A percentile compares a stretch with the other conserved stretches of the same genome.
Conservation (phyloP, 2,888 invertebrate species). For the Tricholauxania praeusta region DNA sequence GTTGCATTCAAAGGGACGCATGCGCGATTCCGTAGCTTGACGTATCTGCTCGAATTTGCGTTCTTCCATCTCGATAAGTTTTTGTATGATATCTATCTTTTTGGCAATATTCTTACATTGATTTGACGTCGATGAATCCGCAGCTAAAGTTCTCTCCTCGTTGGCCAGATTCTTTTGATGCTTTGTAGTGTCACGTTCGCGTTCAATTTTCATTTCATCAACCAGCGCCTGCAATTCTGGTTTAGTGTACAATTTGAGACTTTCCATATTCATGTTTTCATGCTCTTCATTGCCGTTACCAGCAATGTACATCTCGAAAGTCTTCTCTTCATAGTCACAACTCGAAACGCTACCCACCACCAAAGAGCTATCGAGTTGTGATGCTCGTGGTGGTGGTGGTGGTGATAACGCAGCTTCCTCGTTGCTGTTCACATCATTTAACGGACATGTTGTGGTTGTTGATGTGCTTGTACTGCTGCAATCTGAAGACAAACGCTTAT, state of each 20-base stretch:
- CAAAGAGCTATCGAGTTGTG: not conserved
- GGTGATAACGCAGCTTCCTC: constrained; percentile 37
- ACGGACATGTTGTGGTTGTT: constrained; percentile 43
- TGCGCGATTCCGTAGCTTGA: constrained; percentile 72
- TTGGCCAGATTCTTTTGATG: constrained; percentile 64
- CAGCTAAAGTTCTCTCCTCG: constrained; percentile 54
- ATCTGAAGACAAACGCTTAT: constrained; percentile 54
- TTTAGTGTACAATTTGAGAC: constrained; percentile 71
- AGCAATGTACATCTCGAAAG: constrained; percentile 73
- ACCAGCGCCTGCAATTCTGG: constrained; percentile 62
- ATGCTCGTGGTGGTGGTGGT: constrained; percentile 15
- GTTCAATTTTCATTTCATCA: constrained; percentile 62
- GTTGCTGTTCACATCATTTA: constrained; percentile 54
- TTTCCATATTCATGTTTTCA: constrained; percentile 72
- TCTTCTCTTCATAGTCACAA: constrained; percentile 69
- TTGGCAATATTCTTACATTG: constrained; percentile 72
- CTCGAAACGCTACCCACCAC: constrained; percentile 56
- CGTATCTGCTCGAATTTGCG: constrained; percentile 76
- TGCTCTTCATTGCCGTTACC: constrained; percentile 74
- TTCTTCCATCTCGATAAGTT: constrained; percentile 77
- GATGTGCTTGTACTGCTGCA: constrained; percentile 42
- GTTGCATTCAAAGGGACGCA: constrained; percentile 75
- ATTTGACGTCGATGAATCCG: constrained; percentile 57
- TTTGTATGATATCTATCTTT: constrained; percentile 79
- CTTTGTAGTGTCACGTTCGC: constrained; percentile 53